These are phyloP conservation scores for Blastobasis adustella DNA, from an alignment of 2,888 invertebrate genomes.

Conservation along the genomic window DNA sequence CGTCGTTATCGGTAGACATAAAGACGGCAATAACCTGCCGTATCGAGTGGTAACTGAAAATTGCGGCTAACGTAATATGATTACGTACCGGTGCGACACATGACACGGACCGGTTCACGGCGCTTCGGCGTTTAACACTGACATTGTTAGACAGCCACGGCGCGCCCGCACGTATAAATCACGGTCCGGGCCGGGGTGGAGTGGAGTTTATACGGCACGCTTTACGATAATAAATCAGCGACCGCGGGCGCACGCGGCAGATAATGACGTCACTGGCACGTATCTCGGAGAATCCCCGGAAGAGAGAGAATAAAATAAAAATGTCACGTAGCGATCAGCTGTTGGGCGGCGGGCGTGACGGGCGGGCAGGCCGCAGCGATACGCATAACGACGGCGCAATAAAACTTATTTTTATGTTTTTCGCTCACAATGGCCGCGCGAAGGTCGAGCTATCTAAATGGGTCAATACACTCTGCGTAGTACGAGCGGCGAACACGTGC, in stretches of 20 bases:
- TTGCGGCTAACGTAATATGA: constrained; percentile 15
- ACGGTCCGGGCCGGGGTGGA: constrained; percentile 40
- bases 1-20: background rate
- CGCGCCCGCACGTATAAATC: constrained; percentile 38
- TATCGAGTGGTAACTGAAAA: constrained; percentile 14
- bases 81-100: constrained; percentile 10
- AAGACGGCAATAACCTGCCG: background rate
- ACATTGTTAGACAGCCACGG: constrained; percentile 32
- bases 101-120: constrained; percentile 29
- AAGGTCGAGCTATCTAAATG: constrained; percentile 76
- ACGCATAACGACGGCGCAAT: constrained; percentile 74
- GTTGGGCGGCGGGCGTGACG: constrained; percentile 63
- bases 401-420: constrained; percentile 76
- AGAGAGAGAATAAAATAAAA: constrained; percentile 73
- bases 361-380: constrained; percentile 52
- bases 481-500: constrained; percentile 71
- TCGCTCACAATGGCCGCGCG: constrained; percentile 75
- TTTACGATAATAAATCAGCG: constrained; percentile 65
- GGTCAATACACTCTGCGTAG: constrained; percentile 74
- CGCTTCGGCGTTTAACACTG: constrained; percentile 35
- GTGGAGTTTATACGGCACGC: constrained; percentile 34
- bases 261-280: constrained; percentile 72
- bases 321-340: constrained; percentile 76
- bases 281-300: constrained; percentile 73
- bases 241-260: constrained; percentile 49